Conservation (phyloP, 1,140 invertebrate genomes). For the Platyura marginata region DNA sequence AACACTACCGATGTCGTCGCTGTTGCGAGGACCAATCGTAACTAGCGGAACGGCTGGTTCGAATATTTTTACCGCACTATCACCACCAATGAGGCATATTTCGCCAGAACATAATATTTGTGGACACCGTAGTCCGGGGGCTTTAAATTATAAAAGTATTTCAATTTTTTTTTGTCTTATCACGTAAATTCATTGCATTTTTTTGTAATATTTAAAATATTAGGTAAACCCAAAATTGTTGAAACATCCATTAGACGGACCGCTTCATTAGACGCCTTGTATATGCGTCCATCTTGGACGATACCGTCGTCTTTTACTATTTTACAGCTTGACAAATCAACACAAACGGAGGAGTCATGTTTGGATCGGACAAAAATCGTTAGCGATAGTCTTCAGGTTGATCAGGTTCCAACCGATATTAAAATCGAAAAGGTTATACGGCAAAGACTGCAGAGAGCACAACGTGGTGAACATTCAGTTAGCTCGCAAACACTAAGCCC, state of each 20-base stretch:
- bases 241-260: constrained; percentile 47
- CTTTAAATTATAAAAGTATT: constrained; percentile 46
- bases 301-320: constrained; percentile 7
- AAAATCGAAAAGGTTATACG: constrained; percentile 3
- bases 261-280: constrained; percentile 53
- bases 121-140: constrained; percentile 50
- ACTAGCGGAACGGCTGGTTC: constrained; percentile 35
- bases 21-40: constrained; percentile 37
- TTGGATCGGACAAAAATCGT: neutral
- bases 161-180: neutral
- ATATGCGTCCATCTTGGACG: neutral
- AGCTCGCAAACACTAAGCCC: constrained; percentile 5
- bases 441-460: neutral
- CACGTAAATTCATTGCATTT: constrained; percentile 28
- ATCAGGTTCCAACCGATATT: neutral
- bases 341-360: constrained; percentile 27
- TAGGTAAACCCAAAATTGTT: constrained; percentile 20
- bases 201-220: too few relatives aligned
- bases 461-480: constrained; percentile 3
- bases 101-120: constrained; percentile 46
- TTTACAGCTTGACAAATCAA: constrained; percentile 55
- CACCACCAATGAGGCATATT: constrained; percentile 40
- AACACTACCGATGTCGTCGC: constrained; percentile 48
- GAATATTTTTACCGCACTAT: constrained; percentile 28
- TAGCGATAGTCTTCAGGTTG: neutral